A percentile compares a stretch with the other conserved stretches of the same genome.
phyloP scores from a whole-genome alignment of 2,797 vertebrate species.

The Pseudochirops corinnae region DNA sequence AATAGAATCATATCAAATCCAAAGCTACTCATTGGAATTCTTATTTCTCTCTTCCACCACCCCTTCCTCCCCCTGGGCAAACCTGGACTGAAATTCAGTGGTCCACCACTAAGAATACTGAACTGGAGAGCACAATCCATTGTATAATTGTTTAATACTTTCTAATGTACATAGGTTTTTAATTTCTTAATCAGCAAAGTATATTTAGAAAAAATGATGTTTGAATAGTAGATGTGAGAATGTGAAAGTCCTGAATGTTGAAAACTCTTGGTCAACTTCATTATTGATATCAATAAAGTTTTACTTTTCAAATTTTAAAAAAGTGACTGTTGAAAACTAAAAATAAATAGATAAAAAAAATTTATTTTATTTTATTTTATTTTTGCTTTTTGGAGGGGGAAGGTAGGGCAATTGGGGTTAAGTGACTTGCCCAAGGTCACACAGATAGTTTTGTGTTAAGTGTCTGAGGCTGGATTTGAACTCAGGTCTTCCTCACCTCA shows the following conservation, averaged over 20 bases:
- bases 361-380: too few relatives aligned
- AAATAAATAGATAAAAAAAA: too few relatives aligned
- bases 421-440: too few relatives aligned
- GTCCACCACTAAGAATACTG: slow-evolving; percentile 71
- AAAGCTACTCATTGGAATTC: slow-evolving; percentile 86
- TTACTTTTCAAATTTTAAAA: neutral
- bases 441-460: too few relatives aligned
- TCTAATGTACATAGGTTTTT: neutral
- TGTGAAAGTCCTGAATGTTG: slow-evolving; percentile 1
- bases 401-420: too few relatives aligned
- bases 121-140: slow-evolving; percentile 28
- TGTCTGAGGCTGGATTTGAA: too few relatives aligned
- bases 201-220: slow-evolving; percentile 24
- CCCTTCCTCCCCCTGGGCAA: slow-evolving; percentile 84
- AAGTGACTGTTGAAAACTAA: too few relatives aligned
- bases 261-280: neutral
- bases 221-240: slow-evolving; percentile 29
- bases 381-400: too few relatives aligned
- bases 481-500: too few relatives aligned
- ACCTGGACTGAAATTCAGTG: slow-evolving; percentile 86
- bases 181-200: neutral
- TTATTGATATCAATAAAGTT: neutral
- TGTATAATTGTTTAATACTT: neutral
- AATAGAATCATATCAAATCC: slow-evolving; percentile 84
- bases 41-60: slow-evolving; percentile 84